phyloP scores from a whole-genome alignment of 2,888 invertebrate species.

The Cephus runcator region DNA sequence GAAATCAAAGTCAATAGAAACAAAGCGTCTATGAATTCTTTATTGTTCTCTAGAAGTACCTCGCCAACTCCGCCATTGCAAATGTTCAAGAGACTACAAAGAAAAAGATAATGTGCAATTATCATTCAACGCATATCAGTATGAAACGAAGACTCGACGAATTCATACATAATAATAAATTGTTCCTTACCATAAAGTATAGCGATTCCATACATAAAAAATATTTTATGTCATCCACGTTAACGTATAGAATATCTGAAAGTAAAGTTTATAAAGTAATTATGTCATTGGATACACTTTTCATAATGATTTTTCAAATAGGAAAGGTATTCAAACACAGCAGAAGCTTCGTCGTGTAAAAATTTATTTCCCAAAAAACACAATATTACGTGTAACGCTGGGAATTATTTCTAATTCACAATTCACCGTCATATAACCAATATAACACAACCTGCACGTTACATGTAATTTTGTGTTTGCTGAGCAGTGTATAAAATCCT shows the following conservation, averaged over 20 bases:
- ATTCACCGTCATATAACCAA: no score
- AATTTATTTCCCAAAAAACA: neutral
- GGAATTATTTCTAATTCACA: no score
- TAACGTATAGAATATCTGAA: neutral
- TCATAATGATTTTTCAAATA: neutral
- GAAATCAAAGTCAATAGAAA: conserved; percentile 37
- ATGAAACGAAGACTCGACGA: neutral
- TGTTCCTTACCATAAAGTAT: neutral
- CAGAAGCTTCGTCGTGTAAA: neutral
- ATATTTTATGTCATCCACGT: neutral
- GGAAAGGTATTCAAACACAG: neutral
- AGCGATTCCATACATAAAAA: neutral
- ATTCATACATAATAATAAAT: neutral
- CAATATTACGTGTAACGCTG: no score
- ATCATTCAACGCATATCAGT: neutral
- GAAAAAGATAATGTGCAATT: conserved; percentile 8
- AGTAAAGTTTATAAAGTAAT: neutral
- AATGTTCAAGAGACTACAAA: conserved; percentile 8
- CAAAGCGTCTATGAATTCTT: conserved; percentile 17
- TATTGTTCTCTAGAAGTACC: conserved; percentile 8
- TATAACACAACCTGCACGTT: no score
- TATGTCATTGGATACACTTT: neutral
- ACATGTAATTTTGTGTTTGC: no score
- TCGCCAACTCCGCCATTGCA: neutral
- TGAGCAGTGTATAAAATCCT: neutral